Evolutionary conservation across 2,797 vertebrate species (phyloP), one percentile per base, ranked within the genome.

Genomic region (Pelobates cultripes): DNA sequence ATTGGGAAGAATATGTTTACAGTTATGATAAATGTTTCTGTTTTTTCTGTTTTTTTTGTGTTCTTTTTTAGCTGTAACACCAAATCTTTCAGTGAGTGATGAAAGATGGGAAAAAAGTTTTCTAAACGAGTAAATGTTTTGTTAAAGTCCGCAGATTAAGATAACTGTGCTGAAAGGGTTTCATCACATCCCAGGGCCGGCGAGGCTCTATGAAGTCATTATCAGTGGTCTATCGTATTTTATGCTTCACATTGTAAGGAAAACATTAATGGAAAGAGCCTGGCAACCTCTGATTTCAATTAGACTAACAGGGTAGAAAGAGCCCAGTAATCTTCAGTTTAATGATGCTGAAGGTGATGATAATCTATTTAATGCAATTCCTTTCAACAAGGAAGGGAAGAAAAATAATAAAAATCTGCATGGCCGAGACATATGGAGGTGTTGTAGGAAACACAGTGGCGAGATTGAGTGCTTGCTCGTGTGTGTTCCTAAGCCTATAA

Each of bases 201-300:
- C 28, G n/a, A 17, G 17, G 61, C 61, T 61, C 64, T 74, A 73
- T 75, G 63, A 79, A 78, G 77, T 75, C 77, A 83, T 83, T 79
- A 83, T 75, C 71, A 73, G 77, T 70, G 71, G 76, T 68, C 76
- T 74, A 75, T 79, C 53, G 53, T 79, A 83, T 79, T 70, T 70
- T 74, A 57, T 75, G 66, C 81, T 70, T 83, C 72, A 83, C 76
- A 79, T 79, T 83, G 71, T 79, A 79, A 70, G 77, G 81, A 77
- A 83, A 78, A 75, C 81, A 83, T 83, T 83, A 79, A 83, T 83
- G 78, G 76, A 83, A 77, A 79, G 71, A 83, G 75, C 74, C 81
- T 83, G 81, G 81, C 81, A 83, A 79, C 81, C 81, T 83, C 81
- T 79, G 81, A 83, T 83, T 83, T 83, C 81, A 83, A 83, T 83